These are phyloP conservation scores for Hucho hucho DNA, from an alignment of 2,113 vertebrate genomes.

Conservation along the genomic window DNA sequence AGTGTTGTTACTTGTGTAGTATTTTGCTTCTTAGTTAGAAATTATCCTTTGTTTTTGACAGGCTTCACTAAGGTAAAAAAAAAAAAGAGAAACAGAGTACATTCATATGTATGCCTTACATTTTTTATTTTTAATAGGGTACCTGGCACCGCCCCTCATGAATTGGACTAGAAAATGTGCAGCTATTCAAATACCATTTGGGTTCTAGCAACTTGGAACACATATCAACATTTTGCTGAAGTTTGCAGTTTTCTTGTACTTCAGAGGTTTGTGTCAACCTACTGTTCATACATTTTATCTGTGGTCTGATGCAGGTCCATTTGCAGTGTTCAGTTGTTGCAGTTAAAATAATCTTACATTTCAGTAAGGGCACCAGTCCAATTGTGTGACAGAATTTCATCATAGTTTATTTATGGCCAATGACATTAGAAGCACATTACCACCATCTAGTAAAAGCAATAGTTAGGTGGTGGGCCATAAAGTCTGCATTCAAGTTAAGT, in stretches of 20 bases:
- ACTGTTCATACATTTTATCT: no score
- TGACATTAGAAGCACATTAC: neutral
- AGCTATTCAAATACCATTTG: neutral
- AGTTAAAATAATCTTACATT: slow-evolving; percentile 3
- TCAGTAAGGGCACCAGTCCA: slow-evolving; percentile 4
- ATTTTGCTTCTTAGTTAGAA: neutral
- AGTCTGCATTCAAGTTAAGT: neutral
- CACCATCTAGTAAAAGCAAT: slow-evolving; percentile 6
- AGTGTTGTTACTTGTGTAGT: neutral
- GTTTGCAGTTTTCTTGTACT: no score
- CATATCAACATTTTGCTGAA: neutral
- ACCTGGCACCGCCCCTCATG: neutral
- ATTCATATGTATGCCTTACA: neutral
- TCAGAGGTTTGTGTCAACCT: no score
- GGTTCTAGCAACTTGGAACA: neutral
- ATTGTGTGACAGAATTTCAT: slow-evolving; percentile 1
- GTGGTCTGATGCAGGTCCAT: slow-evolving; percentile 8
- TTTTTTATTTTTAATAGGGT: neutral
- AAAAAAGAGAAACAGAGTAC: neutral
- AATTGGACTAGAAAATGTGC: neutral
- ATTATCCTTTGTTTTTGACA: slow-evolving; percentile 3
- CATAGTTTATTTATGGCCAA: slow-evolving; percentile 12
- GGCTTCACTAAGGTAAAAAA: neutral
- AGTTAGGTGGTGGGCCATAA: neutral
- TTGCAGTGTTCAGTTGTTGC: slow-evolving; percentile 9